phyloP scores from a whole-genome alignment of 2,797 vertebrate species.

The Garrulus glandarius region DNA sequence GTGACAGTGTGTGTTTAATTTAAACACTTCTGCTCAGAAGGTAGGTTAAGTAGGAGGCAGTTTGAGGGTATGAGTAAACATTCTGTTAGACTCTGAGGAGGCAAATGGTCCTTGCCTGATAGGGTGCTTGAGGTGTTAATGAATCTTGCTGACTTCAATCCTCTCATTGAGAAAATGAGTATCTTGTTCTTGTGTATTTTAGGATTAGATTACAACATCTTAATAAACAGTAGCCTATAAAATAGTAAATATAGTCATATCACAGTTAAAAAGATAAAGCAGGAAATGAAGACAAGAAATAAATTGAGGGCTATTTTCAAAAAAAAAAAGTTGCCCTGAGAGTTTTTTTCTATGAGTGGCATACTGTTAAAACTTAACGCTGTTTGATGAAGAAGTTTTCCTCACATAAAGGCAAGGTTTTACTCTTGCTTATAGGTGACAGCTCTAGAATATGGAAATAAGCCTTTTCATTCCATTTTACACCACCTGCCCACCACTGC shows the following conservation, averaged over 20 bases:
- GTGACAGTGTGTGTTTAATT: not conserved
- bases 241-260: not conserved
- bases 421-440: not conserved
- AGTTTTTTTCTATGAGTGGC: not conserved
- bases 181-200: not conserved
- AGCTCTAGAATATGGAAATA: not conserved
- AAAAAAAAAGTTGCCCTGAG: not conserved
- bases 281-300: not conserved
- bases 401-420: not conserved
- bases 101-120: not conserved
- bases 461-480: not conserved
- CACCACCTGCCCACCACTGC: accelerated
- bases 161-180: not conserved
- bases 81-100: not conserved
- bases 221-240: not conserved
- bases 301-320: not conserved
- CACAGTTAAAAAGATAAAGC: not conserved
- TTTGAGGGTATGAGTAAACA: not conserved
- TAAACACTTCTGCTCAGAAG: not conserved
- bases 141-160: not conserved
- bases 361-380: not conserved
- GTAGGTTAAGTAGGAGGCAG: not conserved
- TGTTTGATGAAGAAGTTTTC: not conserved
- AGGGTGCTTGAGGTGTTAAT: not conserved
- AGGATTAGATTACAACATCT: not conserved